A percentile compares a stretch with the other conserved stretches of the same genome.
These are phyloP conservation scores for Philhelius pedissequus DNA, from an alignment of 2,888 invertebrate species.

Conservation along the genomic window DNA sequence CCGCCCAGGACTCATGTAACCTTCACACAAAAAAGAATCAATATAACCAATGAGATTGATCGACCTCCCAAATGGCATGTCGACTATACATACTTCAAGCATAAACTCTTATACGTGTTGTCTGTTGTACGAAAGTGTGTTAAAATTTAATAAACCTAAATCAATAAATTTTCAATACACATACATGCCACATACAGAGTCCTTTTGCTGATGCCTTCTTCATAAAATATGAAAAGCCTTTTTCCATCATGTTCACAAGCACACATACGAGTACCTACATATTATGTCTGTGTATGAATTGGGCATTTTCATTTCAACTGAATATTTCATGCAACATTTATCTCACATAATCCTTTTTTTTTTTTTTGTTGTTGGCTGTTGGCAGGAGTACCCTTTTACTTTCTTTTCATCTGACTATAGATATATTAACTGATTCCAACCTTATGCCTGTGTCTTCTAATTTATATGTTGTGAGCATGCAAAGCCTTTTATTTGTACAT, in stretches of 20 bases:
- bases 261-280: too few species aligned
- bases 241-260: background rate
- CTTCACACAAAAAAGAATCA: background rate
- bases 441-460: background rate
- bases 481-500: slow-evolving; percentile 23
- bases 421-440: background rate
- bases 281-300: background rate
- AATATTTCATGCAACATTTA: slow-evolving; percentile 24
- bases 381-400: background rate
- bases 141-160: slow-evolving; percentile 12
- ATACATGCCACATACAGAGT: background rate
- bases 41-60: slow-evolving; percentile 3
- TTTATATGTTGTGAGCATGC: background rate
- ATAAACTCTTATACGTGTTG: background rate
- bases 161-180: slow-evolving; percentile 14
- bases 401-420: background rate
- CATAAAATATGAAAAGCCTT: slow-evolving; percentile 9
- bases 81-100: background rate
- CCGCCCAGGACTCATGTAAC: background rate
- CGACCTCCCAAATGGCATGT: background rate
- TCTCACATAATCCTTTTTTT: background rate
- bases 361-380: too few species aligned
- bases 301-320: slow-evolving; percentile 16
- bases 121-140: slow-evolving; percentile 7
- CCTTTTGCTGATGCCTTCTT: background rate